These are phyloP conservation scores for Lepidurus packardi DNA, from an alignment of 1,140 invertebrate genomes.

Conservation along the genomic window DNA sequence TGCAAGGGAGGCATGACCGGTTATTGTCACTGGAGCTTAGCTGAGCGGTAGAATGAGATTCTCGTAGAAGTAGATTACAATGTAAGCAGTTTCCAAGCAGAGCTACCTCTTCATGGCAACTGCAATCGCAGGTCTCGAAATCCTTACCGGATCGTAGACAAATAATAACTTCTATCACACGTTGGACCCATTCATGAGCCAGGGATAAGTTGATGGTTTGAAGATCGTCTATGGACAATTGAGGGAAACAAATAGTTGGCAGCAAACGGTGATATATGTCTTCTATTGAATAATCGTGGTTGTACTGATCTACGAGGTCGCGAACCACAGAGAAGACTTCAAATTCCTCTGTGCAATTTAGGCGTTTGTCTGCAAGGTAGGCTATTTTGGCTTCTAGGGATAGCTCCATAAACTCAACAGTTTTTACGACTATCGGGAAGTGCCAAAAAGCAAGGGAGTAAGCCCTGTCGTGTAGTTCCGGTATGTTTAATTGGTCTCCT, in stretches of 20 bases:
- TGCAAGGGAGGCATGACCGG: background rate
- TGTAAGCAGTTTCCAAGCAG: background rate
- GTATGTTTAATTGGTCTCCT: slow-evolving; percentile 42
- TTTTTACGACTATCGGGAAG: slow-evolving; percentile 41
- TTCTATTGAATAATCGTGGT: slow-evolving; percentile 41
- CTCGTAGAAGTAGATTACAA: background rate
- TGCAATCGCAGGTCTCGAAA: background rate
- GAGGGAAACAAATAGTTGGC: slow-evolving; percentile 41
- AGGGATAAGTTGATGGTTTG: slow-evolving; percentile 38
- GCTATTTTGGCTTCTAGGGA: slow-evolving; percentile 35
- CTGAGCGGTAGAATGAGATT: background rate
- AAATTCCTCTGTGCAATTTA: slow-evolving; percentile 42
- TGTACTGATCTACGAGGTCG: slow-evolving; percentile 45
- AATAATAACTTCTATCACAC: slow-evolving; percentile 35
- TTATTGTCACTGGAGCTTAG: background rate
- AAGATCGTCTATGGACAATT: slow-evolving; percentile 36
- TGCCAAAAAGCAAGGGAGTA: slow-evolving; percentile 39
- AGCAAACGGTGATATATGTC: slow-evolving; percentile 41
- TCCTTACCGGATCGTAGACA: slow-evolving; percentile 37
- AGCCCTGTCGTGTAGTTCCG: slow-evolving; percentile 35
- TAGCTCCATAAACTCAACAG: slow-evolving; percentile 45
- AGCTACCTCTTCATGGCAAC: slow-evolving; percentile 29
- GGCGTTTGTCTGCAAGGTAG: slow-evolving; percentile 11
- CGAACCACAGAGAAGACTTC: slow-evolving; percentile 46
- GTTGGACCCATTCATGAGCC: slow-evolving; percentile 35